Evolutionary conservation across 30 jellyfish, hydroid and myxozoan species (phyloP).

Genomic region (Chrysaora quinquecirrha): DNA sequence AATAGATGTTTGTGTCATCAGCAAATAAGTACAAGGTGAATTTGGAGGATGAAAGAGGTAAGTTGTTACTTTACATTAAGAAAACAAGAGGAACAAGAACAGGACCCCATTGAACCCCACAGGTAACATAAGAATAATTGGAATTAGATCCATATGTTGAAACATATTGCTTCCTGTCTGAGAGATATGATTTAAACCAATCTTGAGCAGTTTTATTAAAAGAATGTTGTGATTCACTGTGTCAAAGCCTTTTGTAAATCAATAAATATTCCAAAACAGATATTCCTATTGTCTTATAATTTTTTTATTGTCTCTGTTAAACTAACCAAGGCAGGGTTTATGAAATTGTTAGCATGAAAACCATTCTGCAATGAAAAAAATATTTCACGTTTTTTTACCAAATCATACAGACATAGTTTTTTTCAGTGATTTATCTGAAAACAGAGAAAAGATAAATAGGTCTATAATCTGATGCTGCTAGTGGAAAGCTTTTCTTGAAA

Average conservation of each 20-base stretch:
- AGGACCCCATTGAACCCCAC: constrained; percentile 62
- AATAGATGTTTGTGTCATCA: background rate
- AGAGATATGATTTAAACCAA: constrained; percentile 48
- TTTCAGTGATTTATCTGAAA: constrained; percentile 61
- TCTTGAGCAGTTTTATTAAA: constrained; percentile 10
- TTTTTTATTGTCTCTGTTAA: constrained; percentile 44
- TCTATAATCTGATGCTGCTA: constrained; percentile 56
- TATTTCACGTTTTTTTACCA: constrained; percentile 38
- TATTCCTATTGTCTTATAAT: constrained; percentile 10
- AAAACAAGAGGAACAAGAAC: constrained; percentile 1
- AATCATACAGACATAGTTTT: constrained; percentile 46
- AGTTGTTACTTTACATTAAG: background rate
- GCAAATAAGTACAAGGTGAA: background rate
- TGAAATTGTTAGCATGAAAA: constrained; percentile 60
- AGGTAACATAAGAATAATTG: background rate
- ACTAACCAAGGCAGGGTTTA: constrained; percentile 73
- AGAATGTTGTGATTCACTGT: constrained; percentile 45
- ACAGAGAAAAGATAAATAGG: constrained; percentile 76
- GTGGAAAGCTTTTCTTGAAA: constrained; percentile 63
- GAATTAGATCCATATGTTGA: constrained; percentile 22
- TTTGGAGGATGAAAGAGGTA: background rate
- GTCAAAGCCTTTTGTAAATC: constrained; percentile 60
- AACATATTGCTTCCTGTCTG: constrained; percentile 51
- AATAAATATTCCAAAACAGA: constrained; percentile 44
- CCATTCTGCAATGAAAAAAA: constrained; percentile 61